phyloP scores from a whole-genome alignment of 1,140 invertebrate genomes.

The Macrobrachium rosenbergii region DNA sequence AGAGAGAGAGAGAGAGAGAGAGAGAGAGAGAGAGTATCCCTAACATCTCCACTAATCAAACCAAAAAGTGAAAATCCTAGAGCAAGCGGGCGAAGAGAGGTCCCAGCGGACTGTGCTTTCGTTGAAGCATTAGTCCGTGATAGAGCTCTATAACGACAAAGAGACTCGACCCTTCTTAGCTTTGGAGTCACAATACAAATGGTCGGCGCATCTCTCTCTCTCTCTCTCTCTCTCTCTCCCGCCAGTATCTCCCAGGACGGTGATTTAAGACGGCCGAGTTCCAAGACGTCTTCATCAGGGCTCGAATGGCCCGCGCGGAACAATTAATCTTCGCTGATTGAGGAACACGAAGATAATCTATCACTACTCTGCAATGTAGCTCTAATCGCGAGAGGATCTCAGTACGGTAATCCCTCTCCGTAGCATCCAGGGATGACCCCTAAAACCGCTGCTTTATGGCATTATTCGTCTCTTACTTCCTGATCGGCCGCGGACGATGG shows the following conservation, averaged over 20 bases:
- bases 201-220: not conserved
- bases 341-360: slow-evolving; percentile 55
- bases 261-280: slow-evolving; percentile 11
- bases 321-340: slow-evolving; percentile 59
- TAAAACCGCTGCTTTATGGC: not conserved
- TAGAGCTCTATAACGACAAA: too few species aligned
- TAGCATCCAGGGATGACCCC: not conserved
- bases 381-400: not conserved
- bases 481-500: slow-evolving; percentile 5
- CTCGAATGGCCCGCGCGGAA: slow-evolving; percentile 38
- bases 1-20: too few species aligned
- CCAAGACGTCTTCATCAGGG: slow-evolving; percentile 52
- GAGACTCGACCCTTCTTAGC: too few species aligned
- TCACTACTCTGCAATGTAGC: not conserved
- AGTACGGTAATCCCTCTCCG: not conserved
- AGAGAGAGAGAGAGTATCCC: too few species aligned
- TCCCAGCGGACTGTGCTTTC: too few species aligned
- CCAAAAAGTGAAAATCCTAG: too few species aligned
- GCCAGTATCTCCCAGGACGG: not conserved
- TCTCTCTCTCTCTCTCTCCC: slow-evolving; percentile 4
- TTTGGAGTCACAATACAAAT: too few species aligned
- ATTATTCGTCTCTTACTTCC: slow-evolving; percentile 10
- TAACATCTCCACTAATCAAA: too few species aligned
- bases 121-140: too few species aligned
- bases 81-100: too few species aligned